Base-by-base conservation (phyloP, 2,888 invertebrate species). In the Pegoplata infirma region DNA sequence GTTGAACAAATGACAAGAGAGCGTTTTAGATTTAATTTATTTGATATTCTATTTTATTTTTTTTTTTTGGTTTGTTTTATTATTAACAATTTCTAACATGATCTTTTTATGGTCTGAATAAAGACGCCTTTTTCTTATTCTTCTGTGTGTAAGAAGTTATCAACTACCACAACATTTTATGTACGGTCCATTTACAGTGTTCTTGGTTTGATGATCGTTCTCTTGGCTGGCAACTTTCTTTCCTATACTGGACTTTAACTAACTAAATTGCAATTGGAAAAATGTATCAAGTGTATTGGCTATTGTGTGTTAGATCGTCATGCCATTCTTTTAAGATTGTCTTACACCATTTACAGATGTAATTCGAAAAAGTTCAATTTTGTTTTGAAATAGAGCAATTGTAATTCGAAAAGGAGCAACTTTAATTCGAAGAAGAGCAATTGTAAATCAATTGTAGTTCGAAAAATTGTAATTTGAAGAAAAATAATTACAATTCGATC, bases 251-350 rank as follows among this genome's bases (percentile, higher is more conserved):
- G n/a, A 12, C 36, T 40, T 40, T 8, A 2, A 5, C 32, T 32
- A 10, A 10, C 32, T 32, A 8, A 40, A 40, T 40, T 12, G 36
- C 36, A 40, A 36, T 12, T n/a, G 36, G 4, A 40, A 40, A 12
- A 12, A 36, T 32, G 32, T 32, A 32, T 40, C 36, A 40, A 40
- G 36, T 40, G 32, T 32, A 32, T 40, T 58, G 3, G 23, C n/a
- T 53, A 14, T 25, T 55, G 61, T 68, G 76, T 66, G 67, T 67
- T 61, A 58, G 68, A 78, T 76, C 71, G 58, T 64, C 68, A 76
- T 77, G 73, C 67, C 64, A 73, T 63, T 51, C 49, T 63, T 63
- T 40, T 32, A 0, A 68, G 68, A 69, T 73, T 55, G 67, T 32
- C 25, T n/a, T n/a, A n/a, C n/a, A n/a, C n/a, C n/a, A n/a, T n/a